A percentile compares a stretch with the other conserved stretches of the same genome.
phyloP scores from a whole-genome alignment of 1,140 invertebrate species.

The Temnothorax nylanderi region DNA sequence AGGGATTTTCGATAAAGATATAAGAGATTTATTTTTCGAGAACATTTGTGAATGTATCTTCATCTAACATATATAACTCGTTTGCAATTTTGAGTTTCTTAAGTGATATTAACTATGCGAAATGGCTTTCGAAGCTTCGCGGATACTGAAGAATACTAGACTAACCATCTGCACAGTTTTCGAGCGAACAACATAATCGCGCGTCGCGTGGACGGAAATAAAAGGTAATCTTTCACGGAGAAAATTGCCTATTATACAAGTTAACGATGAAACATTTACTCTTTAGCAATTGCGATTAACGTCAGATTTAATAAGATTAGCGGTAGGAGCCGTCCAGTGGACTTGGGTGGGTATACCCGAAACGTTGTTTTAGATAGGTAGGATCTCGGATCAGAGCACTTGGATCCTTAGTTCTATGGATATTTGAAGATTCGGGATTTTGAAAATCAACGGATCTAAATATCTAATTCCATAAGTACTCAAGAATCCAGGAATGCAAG shows the following conservation, averaged over 20 bases:
- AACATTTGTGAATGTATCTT: constrained; percentile 24
- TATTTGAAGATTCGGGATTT: constrained; percentile 36
- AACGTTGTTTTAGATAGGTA: constrained; percentile 65
- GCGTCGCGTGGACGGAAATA: constrained; percentile 19
- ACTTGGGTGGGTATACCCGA: constrained; percentile 69
- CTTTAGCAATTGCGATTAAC: constrained; percentile 70
- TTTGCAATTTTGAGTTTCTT: constrained; percentile 28
- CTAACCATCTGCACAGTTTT: constrained; percentile 22
- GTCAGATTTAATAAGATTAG: constrained; percentile 74
- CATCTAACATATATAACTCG: neutral
- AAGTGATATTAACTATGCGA: constrained; percentile 27
- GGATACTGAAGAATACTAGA: constrained; percentile 27
- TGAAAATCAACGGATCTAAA: constrained; percentile 35
- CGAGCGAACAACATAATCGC: constrained; percentile 33
- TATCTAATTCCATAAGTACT: constrained; percentile 2
- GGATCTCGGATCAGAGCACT: constrained; percentile 7
- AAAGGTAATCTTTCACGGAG: neutral
- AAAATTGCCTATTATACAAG: constrained; percentile 33
- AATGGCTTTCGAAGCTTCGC: constrained; percentile 37
- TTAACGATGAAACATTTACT: constrained; percentile 66
- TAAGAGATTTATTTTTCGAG: neutral
- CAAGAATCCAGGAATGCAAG: neutral
- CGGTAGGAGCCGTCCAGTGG: constrained; percentile 81
- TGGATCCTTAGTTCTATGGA: constrained; percentile 39
- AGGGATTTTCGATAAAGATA: neutral